Base-by-base conservation (phyloP, 92 coral and sea anemone genomes). In the Plumapathes pennacea region DNA sequence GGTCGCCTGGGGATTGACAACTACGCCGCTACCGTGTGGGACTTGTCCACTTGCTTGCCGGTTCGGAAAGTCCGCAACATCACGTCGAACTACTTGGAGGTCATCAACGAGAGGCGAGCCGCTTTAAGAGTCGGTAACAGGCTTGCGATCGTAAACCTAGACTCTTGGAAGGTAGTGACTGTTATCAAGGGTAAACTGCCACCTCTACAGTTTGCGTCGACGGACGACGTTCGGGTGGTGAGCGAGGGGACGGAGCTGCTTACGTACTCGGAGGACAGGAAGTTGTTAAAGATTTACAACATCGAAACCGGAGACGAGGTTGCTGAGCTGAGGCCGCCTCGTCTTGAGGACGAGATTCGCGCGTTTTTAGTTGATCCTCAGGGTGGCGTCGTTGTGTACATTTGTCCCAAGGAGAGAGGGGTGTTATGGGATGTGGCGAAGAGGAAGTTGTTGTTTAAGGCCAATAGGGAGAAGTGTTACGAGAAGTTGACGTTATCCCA, bases 261-360 rank as follows among this genome's bases (percentile, higher is more conserved):
- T 22, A 82, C 83, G 22, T 82, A 71, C 46, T 69, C 89, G 12
- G 22, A 57, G 26, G 78, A 74, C 42, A 82, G 67, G 27, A 87
- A 67, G 66, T 53, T 46, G 38, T 53, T 87, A 31, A 52, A 47
- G 46, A 47, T 76, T 29, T 87, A 82, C 64, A 63, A 61, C 69
- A 50, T 82, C 20, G 89, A 82, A 34, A 77, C 95, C n/a, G 95
- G 95, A 26, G 95, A 77, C 10, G 71, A 82, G 69, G 60, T 67
- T 10, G 83, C 83, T 3, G 62, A 44, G 46, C 23, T 87, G 24
- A 32, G 60, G 24, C 67, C 82, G 4, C 72, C 56, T 32, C 63
- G 67, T 15, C 73, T 62, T 31, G 38, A 48, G 39, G 66, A 51
- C 57, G 67, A 32, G 26, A 77, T 82, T 17, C 70, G 54, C 33